phyloP scores from a whole-genome alignment of 2,797 vertebrate genomes.

The Momotus momota region DNA sequence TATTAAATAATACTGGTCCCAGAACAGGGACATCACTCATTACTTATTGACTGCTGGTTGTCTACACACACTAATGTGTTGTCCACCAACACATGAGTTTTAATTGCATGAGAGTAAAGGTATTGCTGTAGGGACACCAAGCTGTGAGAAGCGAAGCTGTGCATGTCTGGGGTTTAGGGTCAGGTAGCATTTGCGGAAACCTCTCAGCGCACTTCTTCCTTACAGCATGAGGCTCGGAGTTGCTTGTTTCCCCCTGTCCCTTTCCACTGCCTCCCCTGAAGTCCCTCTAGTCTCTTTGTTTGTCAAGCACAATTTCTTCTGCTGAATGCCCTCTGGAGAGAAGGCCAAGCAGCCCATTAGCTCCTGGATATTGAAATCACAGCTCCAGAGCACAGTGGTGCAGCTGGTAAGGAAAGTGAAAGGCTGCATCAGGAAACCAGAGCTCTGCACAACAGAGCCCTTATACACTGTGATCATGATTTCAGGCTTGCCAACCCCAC shows the following conservation, averaged over 20 bases:
- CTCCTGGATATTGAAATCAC: neutral
- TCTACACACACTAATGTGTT: fast-evolving
- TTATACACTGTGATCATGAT: neutral
- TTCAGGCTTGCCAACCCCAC: neutral
- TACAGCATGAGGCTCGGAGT: neutral
- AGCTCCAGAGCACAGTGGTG: neutral
- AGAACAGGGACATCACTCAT: neutral
- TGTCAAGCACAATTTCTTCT: neutral
- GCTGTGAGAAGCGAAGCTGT: neutral
- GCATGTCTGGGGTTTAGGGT: neutral
- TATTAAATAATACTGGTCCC: neutral
- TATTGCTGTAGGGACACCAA: neutral
- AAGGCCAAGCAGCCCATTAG: neutral
- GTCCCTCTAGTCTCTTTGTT: neutral
- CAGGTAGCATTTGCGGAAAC: neutral
- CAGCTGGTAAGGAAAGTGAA: neutral
- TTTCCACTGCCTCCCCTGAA: neutral
- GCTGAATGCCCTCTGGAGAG: neutral
- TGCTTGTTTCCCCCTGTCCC: neutral
- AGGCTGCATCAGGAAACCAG: neutral
- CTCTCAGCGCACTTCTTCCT: neutral
- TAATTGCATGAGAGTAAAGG: neutral
- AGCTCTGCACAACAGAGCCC: neutral
- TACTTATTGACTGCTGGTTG: neutral
- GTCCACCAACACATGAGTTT: neutral